Percentiles rank a stretch among this genome's conserved stretches.
Conservation (phyloP, 1,140 invertebrate species). For the Conopomorpha cramerella region DNA sequence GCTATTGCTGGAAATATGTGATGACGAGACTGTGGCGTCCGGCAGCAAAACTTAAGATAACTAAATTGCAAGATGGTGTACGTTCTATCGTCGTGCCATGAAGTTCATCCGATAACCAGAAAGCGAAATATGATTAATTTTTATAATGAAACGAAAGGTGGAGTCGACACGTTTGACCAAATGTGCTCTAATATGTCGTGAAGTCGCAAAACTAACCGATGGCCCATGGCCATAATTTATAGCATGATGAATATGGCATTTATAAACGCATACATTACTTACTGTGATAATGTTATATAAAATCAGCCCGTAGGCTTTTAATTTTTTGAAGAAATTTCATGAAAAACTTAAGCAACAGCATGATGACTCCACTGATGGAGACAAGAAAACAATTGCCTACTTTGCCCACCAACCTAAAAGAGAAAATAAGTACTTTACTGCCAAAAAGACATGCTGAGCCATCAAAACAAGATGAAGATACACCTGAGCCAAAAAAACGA, state of each 20-base stretch:
- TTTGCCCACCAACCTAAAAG: constrained; percentile 6
- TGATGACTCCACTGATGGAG: constrained; percentile 5
- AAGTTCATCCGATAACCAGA: constrained; percentile 9
- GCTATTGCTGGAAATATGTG: too few species aligned
- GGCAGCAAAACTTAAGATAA: too few species aligned
- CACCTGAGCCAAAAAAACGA: constrained; percentile 11
- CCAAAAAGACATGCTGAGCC: too few species aligned
- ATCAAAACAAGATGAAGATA: too few species aligned
- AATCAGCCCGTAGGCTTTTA: too few species aligned
- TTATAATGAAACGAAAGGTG: constrained; percentile 50
- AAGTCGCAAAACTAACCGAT: constrained; percentile 21
- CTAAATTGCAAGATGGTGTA: constrained; percentile 28
- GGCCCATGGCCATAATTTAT: constrained; percentile 20
- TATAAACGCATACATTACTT: constrained; percentile 10
- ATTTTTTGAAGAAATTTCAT: too few species aligned
- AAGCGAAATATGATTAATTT: constrained; percentile 37
- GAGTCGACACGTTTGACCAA: constrained; percentile 39
- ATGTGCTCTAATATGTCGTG: constrained; percentile 27
- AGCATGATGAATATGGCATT: constrained; percentile 10
- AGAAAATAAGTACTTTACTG: constrained; percentile 6
- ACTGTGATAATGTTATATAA: constrained; percentile 8
- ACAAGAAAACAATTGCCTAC: constrained; percentile 7
- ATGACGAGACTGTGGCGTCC: too few species aligned
- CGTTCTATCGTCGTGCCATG: constrained; percentile 24
- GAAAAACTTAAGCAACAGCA: constrained; percentile 9